Evolutionary conservation across 2,888 invertebrate species (phyloP), one percentile per base, ranked within the genome.

Genomic region (Mythimna impura): DNA sequence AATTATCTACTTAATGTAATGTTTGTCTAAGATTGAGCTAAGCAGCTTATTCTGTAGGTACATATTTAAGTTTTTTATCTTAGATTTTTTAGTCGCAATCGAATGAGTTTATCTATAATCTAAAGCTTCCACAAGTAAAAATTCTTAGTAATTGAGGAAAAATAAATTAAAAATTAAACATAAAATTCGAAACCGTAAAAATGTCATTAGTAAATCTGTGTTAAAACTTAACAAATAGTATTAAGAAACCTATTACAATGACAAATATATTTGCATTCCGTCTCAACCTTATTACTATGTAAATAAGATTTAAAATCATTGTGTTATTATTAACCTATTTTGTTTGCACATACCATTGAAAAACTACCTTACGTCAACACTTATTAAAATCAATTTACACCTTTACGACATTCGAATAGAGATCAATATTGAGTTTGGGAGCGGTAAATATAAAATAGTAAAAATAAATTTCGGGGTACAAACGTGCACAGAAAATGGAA

Each of bases 401-500:
- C 58, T 61, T 74, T 79, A 76, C 17, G 0, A 0, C 22, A 9
- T 67, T 9, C 0, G 0, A 0, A 61, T 71, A 80, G 43, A 76
- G 71, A 7, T 14, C 3, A 74, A 12, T 20, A 14, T 76, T 0
- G 12, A 71, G 5, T 63, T 66, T 12, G 3, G 8, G 0, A 40
- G 9, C 52, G 7, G 73, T 40, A 80, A 62, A 72, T 30, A 20
- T 22, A 69, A 64, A 17, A 62, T 76, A 9, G 83, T 78, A 66
- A 67, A 74, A 82, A 80, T 69, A 76, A 58, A 80, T 85, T 85
- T 86, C 60, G 79, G 75, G 78, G 83, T 86, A 83, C 80, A 83
- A 76, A 87, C 87, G 86, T 87, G 88, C 84, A 80, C 85, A 86
- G 81, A 89, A 93, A 93, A 93, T 94, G 92, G 91, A 93, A 92